Evolutionary conservation across 2,888 invertebrate genomes (phyloP), one percentile per base, ranked within the genome.

Genomic region (Latrodectus hesperus): DNA sequence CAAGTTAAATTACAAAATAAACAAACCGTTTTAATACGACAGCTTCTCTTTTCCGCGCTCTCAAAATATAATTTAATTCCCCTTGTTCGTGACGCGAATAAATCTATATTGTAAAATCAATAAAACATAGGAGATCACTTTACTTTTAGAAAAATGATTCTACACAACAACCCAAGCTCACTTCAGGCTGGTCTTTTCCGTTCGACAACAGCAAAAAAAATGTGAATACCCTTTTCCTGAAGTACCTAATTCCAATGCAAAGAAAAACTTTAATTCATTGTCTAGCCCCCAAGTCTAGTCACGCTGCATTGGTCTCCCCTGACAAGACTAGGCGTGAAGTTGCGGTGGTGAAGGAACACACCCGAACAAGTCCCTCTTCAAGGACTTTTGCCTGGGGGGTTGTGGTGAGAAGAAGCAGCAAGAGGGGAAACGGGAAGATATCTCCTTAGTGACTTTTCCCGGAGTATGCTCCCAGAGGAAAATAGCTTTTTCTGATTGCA

Each of bases 401-500:
- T 80, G 38, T 11, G 22, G 22, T 16, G 67, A 16, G n/a, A 6
- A 60, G 70, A 16, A 14, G 51, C 22, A 22, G 55, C 60, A 75
- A 75, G 60, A n/a, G 17, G 17, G 26, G 60, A 60, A 55, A 26
- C 26, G 68, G 49, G 52, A 52, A 49, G 68, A n/a, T 49, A 22
- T 22, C 22, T 22, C 22, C 22, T 22, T 22, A 22, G 22, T 22
- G 22, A 22, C 51, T 14, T 52, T 68, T 22, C 65, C 10, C 68
- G 16, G n/a, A 49, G 16, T 12, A 51, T 16, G 12, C 52, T 71
- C 65, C 65, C n/a, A 49, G 65, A 70, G 65, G 81, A 73, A 52
- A 73, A 81, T 81, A 72, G 64, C 73, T 52, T 73, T 72, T 81
- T 73, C 73, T 81, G 81, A 81, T 81, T 81, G 81, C 81, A 73